phyloP scores from a whole-genome alignment of 2,113 vertebrate species.

The Corythornis vintsioides region DNA sequence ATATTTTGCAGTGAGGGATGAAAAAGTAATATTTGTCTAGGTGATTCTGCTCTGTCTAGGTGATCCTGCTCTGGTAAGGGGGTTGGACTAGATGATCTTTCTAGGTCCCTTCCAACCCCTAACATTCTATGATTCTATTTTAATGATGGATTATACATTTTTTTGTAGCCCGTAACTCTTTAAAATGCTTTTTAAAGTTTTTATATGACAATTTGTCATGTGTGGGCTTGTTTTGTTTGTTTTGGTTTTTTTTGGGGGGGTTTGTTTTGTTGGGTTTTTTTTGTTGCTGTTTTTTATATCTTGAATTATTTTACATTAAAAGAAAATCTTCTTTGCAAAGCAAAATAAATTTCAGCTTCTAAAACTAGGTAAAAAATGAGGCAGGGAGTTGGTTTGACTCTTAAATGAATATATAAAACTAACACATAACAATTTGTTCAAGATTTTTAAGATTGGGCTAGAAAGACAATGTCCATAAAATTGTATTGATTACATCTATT shows the following conservation, averaged over 20 bases:
- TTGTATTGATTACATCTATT: not conserved
- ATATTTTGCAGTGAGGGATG: not conserved
- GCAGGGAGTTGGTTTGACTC: not conserved
- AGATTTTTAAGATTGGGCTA: not conserved
- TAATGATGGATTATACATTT: not conserved
- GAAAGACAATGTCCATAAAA: not conserved
- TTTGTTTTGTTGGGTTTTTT: too few relatives aligned
- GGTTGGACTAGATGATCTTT: too few relatives aligned
- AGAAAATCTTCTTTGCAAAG: slow-evolving; percentile 8
- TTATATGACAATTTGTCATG: not conserved
- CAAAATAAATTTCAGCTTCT: slow-evolving; percentile 8
- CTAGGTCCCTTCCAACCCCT: too few relatives aligned
- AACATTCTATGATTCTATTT: not conserved
- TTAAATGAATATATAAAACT: not conserved
- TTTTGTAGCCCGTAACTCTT: not conserved
- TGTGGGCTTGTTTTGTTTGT: not conserved
- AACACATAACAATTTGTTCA: not conserved
- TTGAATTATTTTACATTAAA: not conserved
- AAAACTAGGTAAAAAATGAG: not conserved
- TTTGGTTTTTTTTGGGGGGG: too few relatives aligned
- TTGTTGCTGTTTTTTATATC: not conserved
- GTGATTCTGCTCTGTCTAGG: too few relatives aligned
- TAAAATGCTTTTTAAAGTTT: not conserved
- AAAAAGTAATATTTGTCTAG: not conserved
- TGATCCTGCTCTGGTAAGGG: too few relatives aligned